These are phyloP conservation scores for Arvicola amphibius DNA, from an alignment of 2,797 vertebrate species.

Conservation along the genomic window DNA sequence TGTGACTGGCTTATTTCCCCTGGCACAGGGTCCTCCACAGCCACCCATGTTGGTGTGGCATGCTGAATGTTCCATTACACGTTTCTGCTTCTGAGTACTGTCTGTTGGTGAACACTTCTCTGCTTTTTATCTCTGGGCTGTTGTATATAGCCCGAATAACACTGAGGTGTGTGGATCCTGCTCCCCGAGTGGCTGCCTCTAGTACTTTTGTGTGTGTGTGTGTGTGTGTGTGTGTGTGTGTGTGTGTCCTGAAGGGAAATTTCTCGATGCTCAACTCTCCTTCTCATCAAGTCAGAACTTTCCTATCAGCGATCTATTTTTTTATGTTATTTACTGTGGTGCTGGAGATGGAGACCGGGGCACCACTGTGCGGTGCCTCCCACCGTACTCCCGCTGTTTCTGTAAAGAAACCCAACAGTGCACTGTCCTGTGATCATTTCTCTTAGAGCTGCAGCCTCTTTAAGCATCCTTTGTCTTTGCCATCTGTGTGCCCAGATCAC, in stretches of 20 bases:
- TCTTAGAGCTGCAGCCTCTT: background rate
- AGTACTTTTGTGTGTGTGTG: background rate
- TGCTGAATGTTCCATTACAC: no score
- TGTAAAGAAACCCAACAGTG: background rate
- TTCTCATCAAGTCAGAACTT: background rate
- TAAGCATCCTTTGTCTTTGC: background rate
- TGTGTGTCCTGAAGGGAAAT: background rate
- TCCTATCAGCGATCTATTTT: background rate
- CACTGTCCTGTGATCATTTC: background rate
- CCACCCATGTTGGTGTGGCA: background rate
- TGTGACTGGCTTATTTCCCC: background rate
- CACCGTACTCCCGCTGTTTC: background rate
- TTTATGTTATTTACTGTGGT: background rate
- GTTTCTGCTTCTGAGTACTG: background rate
- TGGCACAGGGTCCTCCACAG: background rate
- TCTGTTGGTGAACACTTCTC: background rate
- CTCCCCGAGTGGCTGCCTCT: background rate
- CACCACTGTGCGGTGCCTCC: background rate
- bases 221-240: no score
- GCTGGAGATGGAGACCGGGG: background rate
- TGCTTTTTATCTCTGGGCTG: background rate
- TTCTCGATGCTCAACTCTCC: background rate
- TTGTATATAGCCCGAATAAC: background rate
- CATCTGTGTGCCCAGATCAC: background rate
- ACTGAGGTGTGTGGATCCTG: background rate